These are phyloP conservation scores for Coregonus ussuriensis DNA, from an alignment of 2,797 vertebrate genomes.

Conservation along the genomic window DNA sequence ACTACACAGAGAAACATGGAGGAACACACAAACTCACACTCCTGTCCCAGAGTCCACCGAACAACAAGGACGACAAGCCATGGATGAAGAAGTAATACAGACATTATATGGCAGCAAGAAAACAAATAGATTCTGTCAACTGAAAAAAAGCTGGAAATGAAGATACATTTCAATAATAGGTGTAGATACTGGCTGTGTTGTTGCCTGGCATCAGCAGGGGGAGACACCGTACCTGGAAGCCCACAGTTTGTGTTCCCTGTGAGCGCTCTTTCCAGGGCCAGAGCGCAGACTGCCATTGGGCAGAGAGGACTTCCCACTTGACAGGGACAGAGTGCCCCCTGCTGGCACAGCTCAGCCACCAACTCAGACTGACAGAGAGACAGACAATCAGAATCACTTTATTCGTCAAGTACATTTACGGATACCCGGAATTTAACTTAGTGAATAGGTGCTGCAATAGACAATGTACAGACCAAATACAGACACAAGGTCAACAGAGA, in stretches of 20 bases:
- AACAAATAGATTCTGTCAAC: not conserved
- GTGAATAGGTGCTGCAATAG: no score
- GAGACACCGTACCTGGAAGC: conserved; percentile 74
- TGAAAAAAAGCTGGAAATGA: not conserved
- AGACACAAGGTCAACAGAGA: no score
- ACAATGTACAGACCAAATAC: no score
- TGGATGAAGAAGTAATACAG: not conserved
- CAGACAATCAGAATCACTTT: not conserved
- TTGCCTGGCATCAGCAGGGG: not conserved
- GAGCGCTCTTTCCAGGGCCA: conserved; percentile 66
- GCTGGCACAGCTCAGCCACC: conserved; percentile 74
- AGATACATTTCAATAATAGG: not conserved
- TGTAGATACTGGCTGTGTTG: not conserved
- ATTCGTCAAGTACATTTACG: no score
- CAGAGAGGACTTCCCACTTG: conserved; percentile 44
- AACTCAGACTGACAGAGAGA: conserved; percentile 72
- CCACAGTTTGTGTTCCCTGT: conserved; percentile 77
- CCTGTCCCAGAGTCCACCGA: not conserved
- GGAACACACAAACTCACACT: not conserved
- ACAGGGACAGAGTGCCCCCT: conserved; percentile 22
- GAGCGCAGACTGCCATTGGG: conserved; percentile 63
- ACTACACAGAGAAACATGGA: conserved; percentile 53
- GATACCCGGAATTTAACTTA: no score
- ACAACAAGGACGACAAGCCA: not conserved
- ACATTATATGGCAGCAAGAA: not conserved